Evolutionary conservation across 2,888 invertebrate genomes (phyloP), one percentile per base, ranked within the genome.

Genomic region (Mellilla xanthometata): DNA sequence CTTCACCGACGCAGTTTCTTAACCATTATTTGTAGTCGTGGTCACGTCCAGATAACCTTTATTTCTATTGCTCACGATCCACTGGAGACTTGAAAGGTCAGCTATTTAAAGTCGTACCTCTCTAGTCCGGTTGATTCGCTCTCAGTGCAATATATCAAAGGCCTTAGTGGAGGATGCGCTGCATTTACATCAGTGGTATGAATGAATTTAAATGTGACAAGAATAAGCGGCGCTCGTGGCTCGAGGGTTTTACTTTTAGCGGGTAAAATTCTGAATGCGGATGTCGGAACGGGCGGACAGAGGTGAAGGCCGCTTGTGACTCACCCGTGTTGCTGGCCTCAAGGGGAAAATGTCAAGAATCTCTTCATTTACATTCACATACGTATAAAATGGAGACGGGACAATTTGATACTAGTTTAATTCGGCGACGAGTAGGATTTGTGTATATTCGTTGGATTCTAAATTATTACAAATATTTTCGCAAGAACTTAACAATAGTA

Each of bases 271-370:
- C 61, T 69, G 71, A 77, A 82, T 71, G 78, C 84, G 82, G 81
- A 84, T 83, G 76, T 77, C 60, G 68, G 68, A 65, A 62, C 63
- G 69, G 61, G 56, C 68, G 53, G 52, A 62, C 57, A 54, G 76
- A 79, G 83, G 81, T 85, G 83, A 86, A 87, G 86, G 86, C 75
- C 86, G 76, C 57, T 56, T 57, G 67, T 87, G 86, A 86, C 67
- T 86, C 85, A 86, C 66, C 66, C 48, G 44, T 59, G 60, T 59
- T 61, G 65, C 64, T 60, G 63, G 66, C 68, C 63, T 62, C 60
- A 51, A 64, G 65, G 65, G 66, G 74, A 40, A 72, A 70, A 75
- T 72, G 58, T 58, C 55, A 60, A 76, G 67, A 66, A 70, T 68
- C 56, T 60, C 51, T 56, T 48, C 46, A 19, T 19, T 19, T 19